These are phyloP conservation scores for Thera obeliscata DNA, from an alignment of 2,888 invertebrate genomes.

Conservation along the genomic window DNA sequence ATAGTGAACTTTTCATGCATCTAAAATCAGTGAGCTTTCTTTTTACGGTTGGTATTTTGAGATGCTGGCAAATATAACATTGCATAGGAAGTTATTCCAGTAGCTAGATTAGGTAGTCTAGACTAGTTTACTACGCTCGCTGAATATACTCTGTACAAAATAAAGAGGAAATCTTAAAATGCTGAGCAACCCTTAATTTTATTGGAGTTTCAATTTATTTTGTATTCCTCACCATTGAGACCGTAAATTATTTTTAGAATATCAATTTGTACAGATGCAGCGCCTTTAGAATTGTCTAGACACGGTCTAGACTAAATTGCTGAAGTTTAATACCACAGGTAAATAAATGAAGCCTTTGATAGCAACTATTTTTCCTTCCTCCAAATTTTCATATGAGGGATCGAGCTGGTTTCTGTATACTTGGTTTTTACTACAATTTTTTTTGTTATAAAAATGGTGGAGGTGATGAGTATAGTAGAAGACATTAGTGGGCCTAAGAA, in stretches of 20 bases:
- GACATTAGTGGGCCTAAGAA: no score
- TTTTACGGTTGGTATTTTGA: not conserved
- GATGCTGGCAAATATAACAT: not conserved
- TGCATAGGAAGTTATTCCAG: not conserved
- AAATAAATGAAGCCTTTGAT: conserved; percentile 9
- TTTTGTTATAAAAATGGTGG: no score
- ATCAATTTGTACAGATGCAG: conserved; percentile 18
- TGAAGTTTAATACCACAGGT: conserved; percentile 17
- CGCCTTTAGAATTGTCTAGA: conserved; percentile 29
- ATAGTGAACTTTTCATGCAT: no score
- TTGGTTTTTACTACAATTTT: no score
- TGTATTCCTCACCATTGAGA: conserved; percentile 15
- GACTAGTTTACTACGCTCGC: not conserved
- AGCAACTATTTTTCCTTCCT: not conserved
- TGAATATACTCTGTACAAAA: not conserved
- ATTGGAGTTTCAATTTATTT: conserved; percentile 5
- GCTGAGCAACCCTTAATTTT: conserved; percentile 8
- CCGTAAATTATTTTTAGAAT: conserved; percentile 23
- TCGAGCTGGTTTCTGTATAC: no score
- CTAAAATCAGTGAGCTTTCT: no score
- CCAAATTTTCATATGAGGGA: not conserved
- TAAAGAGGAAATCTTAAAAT: conserved; percentile 9
- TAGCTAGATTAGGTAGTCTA: conserved; percentile 2
- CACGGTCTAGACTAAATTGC: conserved; percentile 13
- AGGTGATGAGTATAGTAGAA: no score